phyloP scores from a whole-genome alignment of 1,140 invertebrate genomes.

The Diabrotica undecimpunctata region DNA sequence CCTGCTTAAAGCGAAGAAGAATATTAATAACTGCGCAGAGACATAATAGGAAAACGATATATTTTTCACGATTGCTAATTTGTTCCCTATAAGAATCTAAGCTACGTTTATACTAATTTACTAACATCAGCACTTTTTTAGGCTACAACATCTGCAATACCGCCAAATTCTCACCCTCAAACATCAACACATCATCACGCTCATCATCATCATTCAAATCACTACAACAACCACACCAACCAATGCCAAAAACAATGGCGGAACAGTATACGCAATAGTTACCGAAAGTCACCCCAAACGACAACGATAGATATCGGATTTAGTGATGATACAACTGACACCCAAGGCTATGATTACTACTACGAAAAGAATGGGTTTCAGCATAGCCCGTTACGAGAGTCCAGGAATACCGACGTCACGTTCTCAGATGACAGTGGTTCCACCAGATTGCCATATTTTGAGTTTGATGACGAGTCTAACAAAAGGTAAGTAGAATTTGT shows the following conservation, averaged over 20 bases:
- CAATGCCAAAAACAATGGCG: slow-evolving; percentile 7
- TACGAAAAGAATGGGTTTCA: slow-evolving; percentile 22
- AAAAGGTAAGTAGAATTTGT: slow-evolving; percentile 14
- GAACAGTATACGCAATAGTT: slow-evolving; percentile 14
- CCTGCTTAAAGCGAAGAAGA: too few species aligned
- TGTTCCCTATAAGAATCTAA: too few species aligned
- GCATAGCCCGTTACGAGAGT: slow-evolving; percentile 27
- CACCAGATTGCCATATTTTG: slow-evolving; percentile 37
- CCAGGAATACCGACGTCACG: slow-evolving; percentile 26
- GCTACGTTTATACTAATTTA: too few species aligned
- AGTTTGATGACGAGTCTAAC: slow-evolving; percentile 37
- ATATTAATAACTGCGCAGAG: too few species aligned
- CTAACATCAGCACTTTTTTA: slow-evolving; percentile 6
- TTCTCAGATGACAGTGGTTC: slow-evolving; percentile 40
- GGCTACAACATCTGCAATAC: not conserved
- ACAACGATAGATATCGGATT: slow-evolving; percentile 31
- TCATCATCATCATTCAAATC: slow-evolving; percentile 13
- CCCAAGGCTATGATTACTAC: slow-evolving; percentile 34
- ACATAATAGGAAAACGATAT: too few species aligned
- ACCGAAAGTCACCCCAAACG: slow-evolving; percentile 9
- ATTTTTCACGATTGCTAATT: too few species aligned
- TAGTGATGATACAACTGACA: slow-evolving; percentile 34
- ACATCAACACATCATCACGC: not conserved
- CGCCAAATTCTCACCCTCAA: not conserved
- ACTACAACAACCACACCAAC: slow-evolving; percentile 10